Conservation (phyloP, 2,797 vertebrate species). For the Falco biarmicus region DNA sequence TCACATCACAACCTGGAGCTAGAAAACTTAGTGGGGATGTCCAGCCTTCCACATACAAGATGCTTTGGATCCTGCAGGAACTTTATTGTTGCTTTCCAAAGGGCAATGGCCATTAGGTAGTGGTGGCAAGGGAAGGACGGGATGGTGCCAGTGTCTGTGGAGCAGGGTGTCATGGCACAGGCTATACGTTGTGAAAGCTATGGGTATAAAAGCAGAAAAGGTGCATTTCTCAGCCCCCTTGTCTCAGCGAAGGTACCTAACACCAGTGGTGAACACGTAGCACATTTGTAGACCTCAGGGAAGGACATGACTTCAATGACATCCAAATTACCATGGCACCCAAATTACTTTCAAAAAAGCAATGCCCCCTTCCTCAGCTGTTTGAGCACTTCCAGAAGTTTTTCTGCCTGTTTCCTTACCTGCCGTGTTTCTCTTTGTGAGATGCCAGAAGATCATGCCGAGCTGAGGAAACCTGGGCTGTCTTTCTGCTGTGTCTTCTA, state of each 20-base stretch:
- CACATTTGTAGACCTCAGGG: rapidly evolving
- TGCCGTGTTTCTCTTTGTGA: rapidly evolving
- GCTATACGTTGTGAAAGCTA: not conserved
- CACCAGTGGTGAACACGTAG: not conserved
- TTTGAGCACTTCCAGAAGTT: not conserved
- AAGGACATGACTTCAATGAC: rapidly evolving
- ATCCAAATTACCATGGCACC: not conserved
- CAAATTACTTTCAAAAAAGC: not conserved
- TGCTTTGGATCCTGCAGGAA: not conserved
- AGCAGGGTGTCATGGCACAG: not conserved
- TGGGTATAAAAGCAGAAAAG: not conserved
- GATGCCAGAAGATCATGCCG: rapidly evolving
- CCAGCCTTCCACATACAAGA: not conserved
- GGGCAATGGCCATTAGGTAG: not conserved
- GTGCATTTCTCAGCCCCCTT: not conserved
- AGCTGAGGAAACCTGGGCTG: not conserved
- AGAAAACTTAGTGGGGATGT: not conserved
- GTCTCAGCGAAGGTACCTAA: not conserved
- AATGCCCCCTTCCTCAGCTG: not conserved
- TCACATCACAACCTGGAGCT: not conserved
- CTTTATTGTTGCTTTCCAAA: not conserved
- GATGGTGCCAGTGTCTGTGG: not conserved
- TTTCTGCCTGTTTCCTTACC: not conserved
- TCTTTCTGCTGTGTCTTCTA: not conserved
- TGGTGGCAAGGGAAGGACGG: not conserved